Evolutionary conservation across 2,113 vertebrate genomes (phyloP), one percentile per base, ranked within the genome.

Genomic region (Castor canadensis): DNA sequence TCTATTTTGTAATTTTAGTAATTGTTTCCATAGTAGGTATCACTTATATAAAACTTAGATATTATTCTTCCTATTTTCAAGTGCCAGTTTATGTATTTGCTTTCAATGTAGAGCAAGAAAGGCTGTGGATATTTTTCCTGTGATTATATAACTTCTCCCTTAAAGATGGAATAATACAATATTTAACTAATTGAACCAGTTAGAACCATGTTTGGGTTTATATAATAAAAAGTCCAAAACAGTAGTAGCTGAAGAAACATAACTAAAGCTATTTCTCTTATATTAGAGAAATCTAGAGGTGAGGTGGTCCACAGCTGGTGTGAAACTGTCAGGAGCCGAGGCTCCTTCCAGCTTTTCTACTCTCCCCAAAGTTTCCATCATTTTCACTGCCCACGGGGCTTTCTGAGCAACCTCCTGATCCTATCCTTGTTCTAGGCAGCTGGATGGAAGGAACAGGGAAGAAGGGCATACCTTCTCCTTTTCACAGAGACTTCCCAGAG

Each of bases 1-100:
- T 87, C 20, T 85, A 38, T 28, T 80, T 92, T 66, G 2, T 79
- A 52, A 83, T 89, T 94, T 87, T 77, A 89, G 9, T 92, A 16
- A 62, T 64, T 77, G 8, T 92, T 95, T 67, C 28, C 56, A 71
- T 0, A 73, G 26, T 67, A 82, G 40, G 20, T 90, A 6, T 80
- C 58, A 86, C 77, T 89, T 67, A 83, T 77, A 69, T 58, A 79
- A 60, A 87, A 83, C 69, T 49, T 52, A 92, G 35, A 38, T 94
- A 20, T 76, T 89, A 40, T 40, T 40, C n/a, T 79, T 81, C 40
- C 1, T 11, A 43, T 79, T 56, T 89, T 87, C 81, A 89, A 87
- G 88, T 60, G 30, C 47, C 71, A 56, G 10, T 91, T 83, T 84
- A 66, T 49, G 40, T 80, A 62, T 10, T 71, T 62, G 49, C 56